Percentiles rank a stretch among this genome's conserved stretches.
phyloP scores from a whole-genome alignment of 2,888 invertebrate species.

The Chelonus formosanus region DNA sequence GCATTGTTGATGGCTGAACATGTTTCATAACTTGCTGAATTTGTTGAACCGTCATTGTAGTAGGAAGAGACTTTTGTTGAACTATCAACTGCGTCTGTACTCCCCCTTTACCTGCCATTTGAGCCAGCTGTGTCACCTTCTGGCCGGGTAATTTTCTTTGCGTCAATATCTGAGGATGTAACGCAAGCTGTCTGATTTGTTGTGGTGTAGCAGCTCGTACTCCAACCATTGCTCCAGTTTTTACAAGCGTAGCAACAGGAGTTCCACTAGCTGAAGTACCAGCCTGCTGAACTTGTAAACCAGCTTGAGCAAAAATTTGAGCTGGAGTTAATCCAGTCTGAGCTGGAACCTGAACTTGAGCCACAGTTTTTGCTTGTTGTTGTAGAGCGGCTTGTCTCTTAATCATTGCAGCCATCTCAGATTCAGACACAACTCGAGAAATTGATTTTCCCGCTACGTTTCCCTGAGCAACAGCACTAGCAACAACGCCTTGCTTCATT shows the following conservation, averaged over 20 bases:
- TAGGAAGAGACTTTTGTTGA: slow-evolving; percentile 71
- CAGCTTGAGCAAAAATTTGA: slow-evolving; percentile 71
- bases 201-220: slow-evolving; percentile 71
- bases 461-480: slow-evolving; percentile 44
- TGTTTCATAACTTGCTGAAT: slow-evolving; percentile 79
- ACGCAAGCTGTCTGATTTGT: slow-evolving; percentile 73
- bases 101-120: slow-evolving; percentile 65
- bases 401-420: slow-evolving; percentile 70
- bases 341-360: slow-evolving; percentile 60
- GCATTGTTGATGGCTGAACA: slow-evolving; percentile 65
- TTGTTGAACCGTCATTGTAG: slow-evolving; percentile 77
- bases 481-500: slow-evolving; percentile 54
- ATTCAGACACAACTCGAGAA: slow-evolving; percentile 68
- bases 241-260: slow-evolving; percentile 73
- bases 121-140: slow-evolving; percentile 72
- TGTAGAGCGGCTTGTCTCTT: slow-evolving; percentile 67
- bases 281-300: slow-evolving; percentile 67
- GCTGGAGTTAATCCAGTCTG: slow-evolving; percentile 63
- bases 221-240: slow-evolving; percentile 66
- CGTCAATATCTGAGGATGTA: slow-evolving; percentile 69
- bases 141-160: slow-evolving; percentile 70
- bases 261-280: slow-evolving; percentile 65
- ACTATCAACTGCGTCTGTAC: slow-evolving; percentile 77
- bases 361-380: slow-evolving; percentile 64
- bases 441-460: slow-evolving; percentile 61